Conservation (phyloP, 1,140 invertebrate genomes). For the Drosophila equinoxialis region DNA sequence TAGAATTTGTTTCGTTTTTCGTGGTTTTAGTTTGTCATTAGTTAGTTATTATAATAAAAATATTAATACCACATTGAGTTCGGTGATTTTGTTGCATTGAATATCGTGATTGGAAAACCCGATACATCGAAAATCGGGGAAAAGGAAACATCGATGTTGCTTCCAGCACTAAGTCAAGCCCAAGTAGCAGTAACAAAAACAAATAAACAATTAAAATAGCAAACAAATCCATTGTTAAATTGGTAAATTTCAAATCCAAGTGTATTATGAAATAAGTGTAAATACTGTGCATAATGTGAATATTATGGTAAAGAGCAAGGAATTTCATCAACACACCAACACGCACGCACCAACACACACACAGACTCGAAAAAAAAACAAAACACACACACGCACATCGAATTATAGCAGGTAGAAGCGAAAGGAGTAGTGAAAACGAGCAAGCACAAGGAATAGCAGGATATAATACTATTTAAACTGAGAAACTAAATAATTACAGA, state of each 20-base stretch:
- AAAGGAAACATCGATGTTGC: too few species aligned
- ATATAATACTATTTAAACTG: constrained; percentile 22
- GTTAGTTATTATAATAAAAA: too few species aligned
- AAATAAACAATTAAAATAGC: constrained; percentile 41
- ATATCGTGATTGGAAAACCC: too few species aligned
- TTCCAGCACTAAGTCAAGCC: constrained; percentile 16
- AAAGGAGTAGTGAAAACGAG: constrained; percentile 33
- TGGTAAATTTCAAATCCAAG: constrained; percentile 15
- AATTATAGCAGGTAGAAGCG: constrained; percentile 42
- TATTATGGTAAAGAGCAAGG: not conserved
- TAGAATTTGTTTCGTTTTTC: too few species aligned
- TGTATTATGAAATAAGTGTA: constrained; percentile 20
- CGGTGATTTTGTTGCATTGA: too few species aligned
- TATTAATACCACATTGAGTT: too few species aligned
- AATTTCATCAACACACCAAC: constrained; percentile 16
- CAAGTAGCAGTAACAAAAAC: constrained; percentile 32
- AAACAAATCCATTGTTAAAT: constrained; percentile 20
- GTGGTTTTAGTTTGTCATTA: too few species aligned
- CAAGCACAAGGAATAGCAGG: not conserved
- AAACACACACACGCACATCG: constrained; percentile 41
- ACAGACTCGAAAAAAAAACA: constrained; percentile 43
- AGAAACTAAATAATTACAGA: constrained; percentile 15
- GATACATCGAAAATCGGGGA: too few species aligned
- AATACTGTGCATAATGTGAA: not conserved
- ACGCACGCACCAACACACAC: constrained; percentile 13